A percentile compares a stretch with the other conserved stretches of the same genome.
phyloP scores from a whole-genome alignment of 2,888 invertebrate species.

The Alcis repandata region DNA sequence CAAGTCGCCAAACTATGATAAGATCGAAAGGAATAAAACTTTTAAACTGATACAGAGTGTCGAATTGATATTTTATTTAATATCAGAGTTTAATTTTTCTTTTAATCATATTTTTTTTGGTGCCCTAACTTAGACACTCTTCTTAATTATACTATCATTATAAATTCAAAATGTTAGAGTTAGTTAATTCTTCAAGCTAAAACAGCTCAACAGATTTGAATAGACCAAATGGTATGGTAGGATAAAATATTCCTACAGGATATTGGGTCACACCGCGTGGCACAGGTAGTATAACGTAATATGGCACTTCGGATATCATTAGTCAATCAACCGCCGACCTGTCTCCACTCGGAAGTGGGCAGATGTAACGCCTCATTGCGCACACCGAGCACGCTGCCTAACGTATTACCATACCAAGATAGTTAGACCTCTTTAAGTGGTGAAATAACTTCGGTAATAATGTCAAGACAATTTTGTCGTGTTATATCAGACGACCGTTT shows the following conservation, averaged over 20 bases:
- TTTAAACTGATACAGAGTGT: background rate
- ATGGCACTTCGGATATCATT: slow-evolving; percentile 57
- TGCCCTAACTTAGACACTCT: slow-evolving; percentile 49
- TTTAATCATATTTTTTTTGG: slow-evolving; percentile 34
- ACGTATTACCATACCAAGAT: slow-evolving; percentile 37
- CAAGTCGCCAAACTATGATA: background rate
- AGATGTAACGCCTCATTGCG: slow-evolving; percentile 56
- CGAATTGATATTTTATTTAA: too few species aligned
- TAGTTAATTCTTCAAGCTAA: background rate
- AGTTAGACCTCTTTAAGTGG: slow-evolving; percentile 17
- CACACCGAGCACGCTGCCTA: slow-evolving; percentile 52
- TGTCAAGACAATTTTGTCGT: slow-evolving; percentile 27
- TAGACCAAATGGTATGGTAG: too few species aligned
- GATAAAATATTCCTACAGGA: too few species aligned
- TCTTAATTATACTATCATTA: slow-evolving; percentile 8
- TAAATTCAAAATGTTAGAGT: too few species aligned
- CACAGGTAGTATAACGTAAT: too few species aligned
- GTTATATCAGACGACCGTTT: slow-evolving; percentile 31
- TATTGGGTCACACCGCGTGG: too few species aligned
- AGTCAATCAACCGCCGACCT: slow-evolving; percentile 58
- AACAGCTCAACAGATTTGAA: slow-evolving; percentile 5
- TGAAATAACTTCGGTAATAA: slow-evolving; percentile 26
- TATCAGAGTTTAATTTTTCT: too few species aligned
- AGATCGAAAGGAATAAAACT: background rate
- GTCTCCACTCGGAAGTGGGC: slow-evolving; percentile 60